Percentiles rank a stretch among this genome's conserved stretches.
Conservation (phyloP, 2,888 invertebrate species). For the Phengaris alcon region DNA sequence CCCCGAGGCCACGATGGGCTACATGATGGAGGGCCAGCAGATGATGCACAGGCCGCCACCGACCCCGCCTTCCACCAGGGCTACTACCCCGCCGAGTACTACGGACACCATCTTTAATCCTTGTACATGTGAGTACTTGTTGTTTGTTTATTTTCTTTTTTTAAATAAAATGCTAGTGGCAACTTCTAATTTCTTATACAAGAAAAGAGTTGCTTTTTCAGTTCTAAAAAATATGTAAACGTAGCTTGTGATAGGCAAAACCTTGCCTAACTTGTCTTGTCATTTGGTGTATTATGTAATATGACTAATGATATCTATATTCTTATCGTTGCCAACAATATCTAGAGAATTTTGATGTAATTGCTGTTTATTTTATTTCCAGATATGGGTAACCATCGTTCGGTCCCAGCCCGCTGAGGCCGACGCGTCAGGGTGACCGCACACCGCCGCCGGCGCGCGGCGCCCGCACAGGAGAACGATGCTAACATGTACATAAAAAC, state of each 20-base stretch:
- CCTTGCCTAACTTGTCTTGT: no score
- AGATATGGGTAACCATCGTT: slow-evolving; percentile 69
- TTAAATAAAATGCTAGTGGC: no score
- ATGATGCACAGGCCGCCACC: slow-evolving; percentile 97
- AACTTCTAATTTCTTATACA: no score
- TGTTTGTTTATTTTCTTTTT: not conserved
- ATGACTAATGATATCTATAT: no score
- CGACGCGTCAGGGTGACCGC: slow-evolving; percentile 41
- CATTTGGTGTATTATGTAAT: no score
- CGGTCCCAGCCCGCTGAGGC: slow-evolving; percentile 48
- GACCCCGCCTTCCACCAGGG: slow-evolving; percentile 96
- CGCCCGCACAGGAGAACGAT: slow-evolving; percentile 67
- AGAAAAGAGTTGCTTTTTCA: no score
- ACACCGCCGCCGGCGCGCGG: slow-evolving; percentile 33
- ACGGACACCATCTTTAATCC: slow-evolving; percentile 94
- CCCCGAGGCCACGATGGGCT: slow-evolving; percentile 97
- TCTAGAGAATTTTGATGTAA: not conserved
- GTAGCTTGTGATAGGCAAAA: no score
- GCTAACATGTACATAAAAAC: slow-evolving; percentile 74
- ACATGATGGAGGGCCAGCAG: slow-evolving; percentile 98
- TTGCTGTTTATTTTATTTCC: slow-evolving; percentile 44
- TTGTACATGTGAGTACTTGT: slow-evolving; percentile 70
- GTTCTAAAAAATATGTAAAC: no score
- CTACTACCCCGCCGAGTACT: slow-evolving; percentile 95
- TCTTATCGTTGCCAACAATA: no score